Evolutionary conservation across 2,113 vertebrate species (phyloP).

Genomic region (Tyrannus savana): DNA sequence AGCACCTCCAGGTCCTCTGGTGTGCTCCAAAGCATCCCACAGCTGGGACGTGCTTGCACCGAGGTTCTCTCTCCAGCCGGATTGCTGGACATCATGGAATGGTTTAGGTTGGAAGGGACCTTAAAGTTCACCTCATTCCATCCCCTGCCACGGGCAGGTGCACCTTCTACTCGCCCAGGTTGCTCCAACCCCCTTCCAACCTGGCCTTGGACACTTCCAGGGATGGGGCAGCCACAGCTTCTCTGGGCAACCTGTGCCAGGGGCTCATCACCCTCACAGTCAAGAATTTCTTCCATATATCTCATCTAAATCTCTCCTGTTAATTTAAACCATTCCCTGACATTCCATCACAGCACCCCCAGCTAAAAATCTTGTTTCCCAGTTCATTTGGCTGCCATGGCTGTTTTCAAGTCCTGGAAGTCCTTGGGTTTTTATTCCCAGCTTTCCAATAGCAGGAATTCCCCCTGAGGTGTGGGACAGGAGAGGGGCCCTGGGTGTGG

Average conservation of each 20-base stretch:
- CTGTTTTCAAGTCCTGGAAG: not conserved
- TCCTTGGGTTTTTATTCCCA: not conserved
- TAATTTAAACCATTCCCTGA: not conserved
- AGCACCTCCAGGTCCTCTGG: not conserved
- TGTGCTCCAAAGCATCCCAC: fast-evolving
- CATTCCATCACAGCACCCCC: not conserved
- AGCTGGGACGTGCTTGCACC: fast-evolving
- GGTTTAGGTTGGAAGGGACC: not conserved
- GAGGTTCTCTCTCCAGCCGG: not conserved
- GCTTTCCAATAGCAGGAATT: not conserved
- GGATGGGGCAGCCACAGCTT: not conserved
- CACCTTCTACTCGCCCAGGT: fast-evolving
- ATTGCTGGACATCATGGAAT: not conserved
- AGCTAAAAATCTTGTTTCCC: not conserved
- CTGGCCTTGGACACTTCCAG: not conserved
- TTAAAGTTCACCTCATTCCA: not conserved
- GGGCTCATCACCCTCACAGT: not conserved
- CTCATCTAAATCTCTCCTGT: not conserved
- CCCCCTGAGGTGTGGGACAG: too few relatives aligned
- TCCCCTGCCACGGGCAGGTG: too few relatives aligned
- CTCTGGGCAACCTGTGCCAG: not conserved
- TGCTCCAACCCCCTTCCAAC: fast-evolving
- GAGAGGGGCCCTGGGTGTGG: not conserved
- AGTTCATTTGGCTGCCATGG: not conserved
- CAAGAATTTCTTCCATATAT: not conserved